Conservation (phyloP, 2,888 invertebrate genomes). For the Parnassius apollo region DNA sequence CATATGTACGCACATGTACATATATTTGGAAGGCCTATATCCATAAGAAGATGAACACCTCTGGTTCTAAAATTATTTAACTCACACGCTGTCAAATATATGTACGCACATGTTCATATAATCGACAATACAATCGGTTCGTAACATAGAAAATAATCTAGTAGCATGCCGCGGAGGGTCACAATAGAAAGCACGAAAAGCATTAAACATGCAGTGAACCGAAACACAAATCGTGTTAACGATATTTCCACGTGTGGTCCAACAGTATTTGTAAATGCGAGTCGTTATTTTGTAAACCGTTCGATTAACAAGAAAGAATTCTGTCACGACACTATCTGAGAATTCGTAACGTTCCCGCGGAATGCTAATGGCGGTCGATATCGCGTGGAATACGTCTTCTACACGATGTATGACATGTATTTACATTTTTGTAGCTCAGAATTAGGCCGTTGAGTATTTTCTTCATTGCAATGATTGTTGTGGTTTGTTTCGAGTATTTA, state of each 20-base stretch:
- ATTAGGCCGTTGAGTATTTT: constrained; percentile 41
- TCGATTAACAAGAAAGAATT: constrained; percentile 46
- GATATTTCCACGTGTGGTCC: constrained; percentile 16
- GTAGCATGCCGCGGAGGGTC: constrained; percentile 2
- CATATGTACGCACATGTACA: too few species aligned
- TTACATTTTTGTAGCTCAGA: constrained; percentile 38
- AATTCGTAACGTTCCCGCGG: constrained; percentile 51
- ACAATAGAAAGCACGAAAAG: constrained; percentile 1
- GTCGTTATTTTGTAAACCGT: constrained; percentile 49
- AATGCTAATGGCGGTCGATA: constrained; percentile 48
- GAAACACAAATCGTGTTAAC: constrained; percentile 10
- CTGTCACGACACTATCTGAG: constrained; percentile 46
- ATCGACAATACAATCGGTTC: too few species aligned
- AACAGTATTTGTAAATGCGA: constrained; percentile 36
- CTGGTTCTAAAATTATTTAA: too few species aligned
- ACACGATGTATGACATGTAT: constrained; percentile 22
- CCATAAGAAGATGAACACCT: too few species aligned
- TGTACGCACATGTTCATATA: too few species aligned
- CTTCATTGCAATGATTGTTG: constrained; percentile 9
- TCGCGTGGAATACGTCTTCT: constrained; percentile 26
- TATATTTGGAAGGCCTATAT: too few species aligned
- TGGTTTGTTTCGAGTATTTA: neutral
- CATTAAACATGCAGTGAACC: constrained; percentile 5
- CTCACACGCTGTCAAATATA: too few species aligned
- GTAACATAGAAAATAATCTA: neutral